Conservation (phyloP, 2,888 invertebrate genomes). For the Nephrocerus scutellatus region DNA sequence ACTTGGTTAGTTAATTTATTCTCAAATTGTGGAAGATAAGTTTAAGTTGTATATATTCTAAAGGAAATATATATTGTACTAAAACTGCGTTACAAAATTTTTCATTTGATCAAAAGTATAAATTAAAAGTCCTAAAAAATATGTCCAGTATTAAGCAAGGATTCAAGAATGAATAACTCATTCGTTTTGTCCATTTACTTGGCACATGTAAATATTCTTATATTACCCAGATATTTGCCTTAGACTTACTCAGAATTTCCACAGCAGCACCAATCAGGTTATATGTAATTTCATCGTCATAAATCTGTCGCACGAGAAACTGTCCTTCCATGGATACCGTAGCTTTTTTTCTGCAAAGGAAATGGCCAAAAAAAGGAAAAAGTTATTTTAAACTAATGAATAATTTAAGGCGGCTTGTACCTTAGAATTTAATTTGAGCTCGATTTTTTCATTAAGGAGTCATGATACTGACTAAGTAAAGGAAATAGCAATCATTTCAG, state of each 20-base stretch:
- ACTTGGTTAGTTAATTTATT: too few species aligned
- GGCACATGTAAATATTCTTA: too few species aligned
- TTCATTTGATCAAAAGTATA: neutral
- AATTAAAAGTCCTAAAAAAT: neutral
- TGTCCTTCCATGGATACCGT: constrained; percentile 92
- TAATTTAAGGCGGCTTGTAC: too few species aligned
- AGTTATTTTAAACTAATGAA: constrained; percentile 1
- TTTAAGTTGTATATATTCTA: neutral
- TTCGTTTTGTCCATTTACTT: neutral
- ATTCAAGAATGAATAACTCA: neutral
- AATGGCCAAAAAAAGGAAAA: constrained; percentile 18
- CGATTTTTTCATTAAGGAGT: too few species aligned
- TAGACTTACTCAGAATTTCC: constrained; percentile 74
- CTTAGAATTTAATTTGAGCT: too few species aligned
- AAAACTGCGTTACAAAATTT: neutral
- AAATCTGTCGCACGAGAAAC: constrained; percentile 88
- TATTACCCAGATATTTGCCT: neutral
- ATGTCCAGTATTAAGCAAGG: neutral
- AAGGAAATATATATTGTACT: neutral
- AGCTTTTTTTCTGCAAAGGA: constrained; percentile 72
- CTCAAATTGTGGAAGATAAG: too few species aligned
- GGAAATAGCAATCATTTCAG: too few species aligned
- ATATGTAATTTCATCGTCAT: constrained; percentile 92
- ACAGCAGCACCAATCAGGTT: constrained; percentile 88
- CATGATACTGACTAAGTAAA: too few species aligned